Evolutionary conservation across 2,113 vertebrate genomes (phyloP).

Genomic region (Spheniscus mendiculus): DNA sequence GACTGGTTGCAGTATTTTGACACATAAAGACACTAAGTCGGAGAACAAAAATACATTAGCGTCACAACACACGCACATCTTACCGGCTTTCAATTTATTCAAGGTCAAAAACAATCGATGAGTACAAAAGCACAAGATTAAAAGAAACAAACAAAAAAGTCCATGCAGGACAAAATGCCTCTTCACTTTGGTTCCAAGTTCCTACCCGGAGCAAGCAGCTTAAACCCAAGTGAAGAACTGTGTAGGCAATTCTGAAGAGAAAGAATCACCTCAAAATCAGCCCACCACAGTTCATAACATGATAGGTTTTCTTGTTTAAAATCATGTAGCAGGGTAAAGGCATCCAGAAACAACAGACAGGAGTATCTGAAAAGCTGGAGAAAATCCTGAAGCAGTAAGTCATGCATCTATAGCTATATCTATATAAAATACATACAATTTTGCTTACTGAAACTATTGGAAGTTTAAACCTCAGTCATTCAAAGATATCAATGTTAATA

Average conservation of each 20-base stretch:
- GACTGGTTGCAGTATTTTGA: background rate
- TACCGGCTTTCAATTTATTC: background rate
- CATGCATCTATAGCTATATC: rapidly evolving
- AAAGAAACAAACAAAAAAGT: background rate
- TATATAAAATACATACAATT: background rate
- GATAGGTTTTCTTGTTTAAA: background rate
- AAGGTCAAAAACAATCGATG: background rate
- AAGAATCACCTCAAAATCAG: background rate
- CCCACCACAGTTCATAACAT: background rate
- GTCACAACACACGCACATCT: background rate
- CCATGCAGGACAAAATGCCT: background rate
- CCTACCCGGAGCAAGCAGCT: background rate
- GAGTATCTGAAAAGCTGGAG: background rate
- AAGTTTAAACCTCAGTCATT: background rate
- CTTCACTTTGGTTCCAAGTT: background rate
- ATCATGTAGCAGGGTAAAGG: background rate
- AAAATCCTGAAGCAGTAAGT: background rate
- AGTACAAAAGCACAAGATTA: background rate
- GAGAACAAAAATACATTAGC: background rate
- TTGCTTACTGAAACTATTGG: background rate
- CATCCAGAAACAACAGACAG: background rate
- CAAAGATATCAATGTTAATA: background rate
- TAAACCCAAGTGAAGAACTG: background rate
- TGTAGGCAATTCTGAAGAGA: background rate
- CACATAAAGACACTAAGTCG: background rate